Percentiles rank a stretch among this genome's conserved stretches.
These are phyloP conservation scores for Xenopus petersii DNA, from an alignment of 2,797 vertebrate species.

Conservation along the genomic window DNA sequence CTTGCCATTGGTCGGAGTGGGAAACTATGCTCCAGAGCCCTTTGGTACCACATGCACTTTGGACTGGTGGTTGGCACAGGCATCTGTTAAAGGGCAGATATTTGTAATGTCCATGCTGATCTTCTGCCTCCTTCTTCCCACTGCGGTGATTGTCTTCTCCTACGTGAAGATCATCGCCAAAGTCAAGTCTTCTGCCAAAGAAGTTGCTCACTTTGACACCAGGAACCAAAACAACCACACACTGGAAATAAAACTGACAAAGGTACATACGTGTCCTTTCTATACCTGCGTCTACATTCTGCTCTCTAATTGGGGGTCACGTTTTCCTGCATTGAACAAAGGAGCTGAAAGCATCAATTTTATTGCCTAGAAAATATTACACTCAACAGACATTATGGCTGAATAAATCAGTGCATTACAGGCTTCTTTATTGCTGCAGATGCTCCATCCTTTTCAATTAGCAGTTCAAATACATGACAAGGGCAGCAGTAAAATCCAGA, in stretches of 20 bases:
- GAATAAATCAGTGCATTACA: too few species aligned
- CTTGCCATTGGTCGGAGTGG: conserved; percentile 88
- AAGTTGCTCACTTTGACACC: conserved; percentile 82
- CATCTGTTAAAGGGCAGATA: conserved; percentile 79
- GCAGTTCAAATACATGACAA: too few species aligned
- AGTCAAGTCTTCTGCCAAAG: conserved; percentile 87
- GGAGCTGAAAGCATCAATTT: too few species aligned
- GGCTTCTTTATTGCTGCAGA: too few species aligned
- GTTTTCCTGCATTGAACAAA: too few species aligned
- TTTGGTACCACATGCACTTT: conserved; percentile 93
- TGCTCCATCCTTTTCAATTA: too few species aligned
- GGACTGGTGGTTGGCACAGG: conserved; percentile 93
- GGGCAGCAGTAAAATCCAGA: too few species aligned
- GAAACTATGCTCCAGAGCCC: conserved; percentile 86
- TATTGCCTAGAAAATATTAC: too few species aligned
- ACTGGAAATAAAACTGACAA: conserved; percentile 92
- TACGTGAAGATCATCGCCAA: conserved; percentile 89
- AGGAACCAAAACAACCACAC: conserved; percentile 79
- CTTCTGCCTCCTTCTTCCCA: conserved; percentile 89
- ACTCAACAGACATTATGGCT: too few species aligned
- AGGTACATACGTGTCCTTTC: conserved; percentile 63
- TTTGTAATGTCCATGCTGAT: conserved; percentile 88
- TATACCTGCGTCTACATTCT: too few species aligned
- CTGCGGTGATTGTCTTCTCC: conserved; percentile 83
- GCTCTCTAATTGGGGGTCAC: too few species aligned